Evolutionary conservation across 2,888 invertebrate species (phyloP), one percentile per base, ranked within the genome.

Genomic region (Brachyptera risi): DNA sequence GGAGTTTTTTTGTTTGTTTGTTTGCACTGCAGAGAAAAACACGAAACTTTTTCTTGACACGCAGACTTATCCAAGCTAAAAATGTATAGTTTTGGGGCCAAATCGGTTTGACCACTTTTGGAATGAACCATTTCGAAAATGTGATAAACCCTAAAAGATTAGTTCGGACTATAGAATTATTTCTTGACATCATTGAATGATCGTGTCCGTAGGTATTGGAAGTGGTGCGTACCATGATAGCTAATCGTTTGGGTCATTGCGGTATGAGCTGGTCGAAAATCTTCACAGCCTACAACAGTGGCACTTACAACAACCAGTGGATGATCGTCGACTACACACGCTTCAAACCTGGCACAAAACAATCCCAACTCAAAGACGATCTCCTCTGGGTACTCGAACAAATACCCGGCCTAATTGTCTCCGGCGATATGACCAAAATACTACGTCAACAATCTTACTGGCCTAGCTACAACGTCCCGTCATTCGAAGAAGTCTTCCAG

Each of bases 221-320:
- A 71, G 85, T 81, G 69, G 78, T 83, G 1, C 77, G 88, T 0
- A 80, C 79, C 19, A 82, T 87, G 79, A 75, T 86, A 2, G 83
- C 88, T 4, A 88, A 85, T 71, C 76, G 87, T 3, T 71, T 88
- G 66, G 84, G 87, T 1, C 71, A 70, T 9, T 73, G 72, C 66
- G 87, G 85, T 5, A 65, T 73, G 37, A 76, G 81, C 65, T 88
- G 88, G 88, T 76, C 78, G 9, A 69, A 78, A 0, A 71, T 79
- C 9, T 87, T 87, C 73, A 68, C 75, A 9, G 71, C 72, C 31
- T 79, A 80, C 73, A 88, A 88, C 76, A 86, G 86, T 71, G 88
- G 88, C 63, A 88, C 87, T 35, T 86, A 88, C 75, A 88, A 88
- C 72, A 88, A 88, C 71, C 86, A 88, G 71, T 88, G 87, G 87